Base-by-base conservation (phyloP, 2,113 vertebrate genomes). In the Aplodontia rufa region DNA sequence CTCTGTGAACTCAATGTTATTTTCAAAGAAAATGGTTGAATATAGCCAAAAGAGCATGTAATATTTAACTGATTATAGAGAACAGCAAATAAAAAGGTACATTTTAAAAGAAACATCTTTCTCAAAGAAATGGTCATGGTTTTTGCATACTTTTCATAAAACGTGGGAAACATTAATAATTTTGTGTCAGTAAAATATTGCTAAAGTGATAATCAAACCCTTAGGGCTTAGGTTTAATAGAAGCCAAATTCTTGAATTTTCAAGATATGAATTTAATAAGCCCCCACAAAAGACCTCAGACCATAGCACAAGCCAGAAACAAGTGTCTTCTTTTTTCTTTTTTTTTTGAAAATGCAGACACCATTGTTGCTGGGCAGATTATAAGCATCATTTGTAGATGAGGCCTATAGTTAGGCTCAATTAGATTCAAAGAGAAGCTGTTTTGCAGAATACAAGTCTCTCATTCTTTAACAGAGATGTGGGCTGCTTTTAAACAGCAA, bases 401-500 rank as follows among this genome's bases (percentile, higher is more conserved):
- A 91, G 88, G 81, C 91, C 90, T 92, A 82, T 19, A 92, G 92
- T 93, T 74, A 79, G 81, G 68, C 60, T 97, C 85, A 58, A 79
- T 78, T 51, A 90, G 90, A 96, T 62, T 92, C 66, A 95, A 79
- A 95, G 82, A 95, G 76, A 94, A 95, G 91, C 74, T 86, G 78
- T 93, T 93, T 74, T 72, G 49, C 75, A 89, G 78, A 97, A 93
- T 68, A 95, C 74, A 97, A 96, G 51, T 91, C 82, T 96, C 72
- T 64, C 35, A 96, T 97, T 96, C 92, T 97, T 97, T n/a, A 78
- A 90, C 55, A 91, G 91, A 95, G 55, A 96, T 91, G 82, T 96
- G 97, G 95, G 91, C 49, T 93, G 91, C 86, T 95, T 96, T 97
- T 93, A 95, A 97, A 91, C 42, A 6, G 68, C 91, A 95, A 94